phyloP scores from a whole-genome alignment of 2,888 invertebrate genomes.

The Atethmia centrago region DNA sequence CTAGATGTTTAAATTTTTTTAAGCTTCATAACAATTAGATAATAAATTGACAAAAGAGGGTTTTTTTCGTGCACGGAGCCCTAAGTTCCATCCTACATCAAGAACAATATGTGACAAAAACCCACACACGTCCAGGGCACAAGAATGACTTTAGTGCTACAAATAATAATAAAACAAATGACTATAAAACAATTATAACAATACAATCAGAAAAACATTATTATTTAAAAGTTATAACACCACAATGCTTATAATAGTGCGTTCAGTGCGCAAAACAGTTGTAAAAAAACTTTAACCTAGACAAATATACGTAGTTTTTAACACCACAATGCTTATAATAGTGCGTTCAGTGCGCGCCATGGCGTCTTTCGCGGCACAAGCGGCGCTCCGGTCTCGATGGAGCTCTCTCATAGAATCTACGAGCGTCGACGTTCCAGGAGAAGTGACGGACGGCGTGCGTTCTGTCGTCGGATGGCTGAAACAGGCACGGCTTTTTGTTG shows the following conservation, averaged over 20 bases:
- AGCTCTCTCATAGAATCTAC: conserved; percentile 93
- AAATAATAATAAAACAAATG: conserved; percentile 9
- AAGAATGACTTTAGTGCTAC: conserved; percentile 24
- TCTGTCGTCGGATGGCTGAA: conserved; percentile 96
- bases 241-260: conserved; percentile 80
- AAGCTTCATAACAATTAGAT: no score
- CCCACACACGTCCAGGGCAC: neutral
- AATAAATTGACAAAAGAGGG: no score
- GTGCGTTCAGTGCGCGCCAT: conserved; percentile 84
- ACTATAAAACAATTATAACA: conserved; percentile 17
- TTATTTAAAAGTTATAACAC: conserved; percentile 10
- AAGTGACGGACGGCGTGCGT: conserved; percentile 93
- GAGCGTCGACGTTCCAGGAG: conserved; percentile 91
- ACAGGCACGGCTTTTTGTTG: conserved; percentile 90
- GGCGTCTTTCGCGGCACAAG: conserved; percentile 93
- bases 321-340: conserved; percentile 79
- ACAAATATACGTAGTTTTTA: conserved; percentile 30
- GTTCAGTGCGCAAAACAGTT: conserved; percentile 68
- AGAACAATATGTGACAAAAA: conserved; percentile 19
- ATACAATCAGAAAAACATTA: no score
- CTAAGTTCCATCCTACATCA: neutral
- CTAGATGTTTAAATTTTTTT: no score
- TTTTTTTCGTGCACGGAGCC: no score
- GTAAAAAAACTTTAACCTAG: neutral
- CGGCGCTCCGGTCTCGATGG: conserved; percentile 93